Percentiles rank a stretch among this genome's conserved stretches.
Conservation (phyloP, 1,140 invertebrate genomes). For the Choristoneura fumiferana region DNA sequence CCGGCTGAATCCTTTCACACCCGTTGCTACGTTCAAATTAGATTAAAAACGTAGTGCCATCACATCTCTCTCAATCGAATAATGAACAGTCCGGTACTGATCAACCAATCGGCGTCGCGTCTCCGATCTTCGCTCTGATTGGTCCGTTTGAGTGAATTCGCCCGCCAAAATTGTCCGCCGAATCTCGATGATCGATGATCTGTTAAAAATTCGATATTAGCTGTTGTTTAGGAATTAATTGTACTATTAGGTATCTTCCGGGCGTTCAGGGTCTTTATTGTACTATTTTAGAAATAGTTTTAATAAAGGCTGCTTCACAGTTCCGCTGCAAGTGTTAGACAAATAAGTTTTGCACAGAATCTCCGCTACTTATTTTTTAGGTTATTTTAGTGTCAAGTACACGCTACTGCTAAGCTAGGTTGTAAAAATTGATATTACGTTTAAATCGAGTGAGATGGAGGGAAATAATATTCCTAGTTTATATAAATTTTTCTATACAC, state of each 20-base stretch:
- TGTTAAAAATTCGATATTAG: slow-evolving; percentile 20
- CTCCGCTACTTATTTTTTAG: slow-evolving; percentile 32
- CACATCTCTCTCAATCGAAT: slow-evolving; percentile 33
- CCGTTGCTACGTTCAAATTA: slow-evolving; percentile 15
- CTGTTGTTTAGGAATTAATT: slow-evolving; percentile 35
- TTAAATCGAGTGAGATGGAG: slow-evolving; percentile 51
- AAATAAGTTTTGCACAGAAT: slow-evolving; percentile 24
- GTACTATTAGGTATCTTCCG: slow-evolving; percentile 30
- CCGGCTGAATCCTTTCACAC: neutral
- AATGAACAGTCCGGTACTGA: slow-evolving; percentile 31
- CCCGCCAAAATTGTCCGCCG: slow-evolving; percentile 34
- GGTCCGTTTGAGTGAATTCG: slow-evolving; percentile 34
- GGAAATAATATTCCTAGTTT: slow-evolving; percentile 45
- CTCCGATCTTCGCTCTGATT: slow-evolving; percentile 36
- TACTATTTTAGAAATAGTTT: slow-evolving; percentile 72
- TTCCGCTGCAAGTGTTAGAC: slow-evolving; percentile 16
- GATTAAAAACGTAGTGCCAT: slow-evolving; percentile 41
- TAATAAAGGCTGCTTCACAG: slow-evolving; percentile 41
- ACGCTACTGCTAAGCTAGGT: slow-evolving; percentile 55
- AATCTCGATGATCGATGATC: slow-evolving; percentile 14
- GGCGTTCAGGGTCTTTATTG: slow-evolving; percentile 55
- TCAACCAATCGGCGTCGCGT: slow-evolving; percentile 28
- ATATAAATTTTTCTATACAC: slow-evolving; percentile 41
- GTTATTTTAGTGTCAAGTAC: slow-evolving; percentile 55
- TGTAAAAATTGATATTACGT: slow-evolving; percentile 56